phyloP scores from a whole-genome alignment of 1,140 invertebrate genomes.

The Gryon sp. region DNA sequence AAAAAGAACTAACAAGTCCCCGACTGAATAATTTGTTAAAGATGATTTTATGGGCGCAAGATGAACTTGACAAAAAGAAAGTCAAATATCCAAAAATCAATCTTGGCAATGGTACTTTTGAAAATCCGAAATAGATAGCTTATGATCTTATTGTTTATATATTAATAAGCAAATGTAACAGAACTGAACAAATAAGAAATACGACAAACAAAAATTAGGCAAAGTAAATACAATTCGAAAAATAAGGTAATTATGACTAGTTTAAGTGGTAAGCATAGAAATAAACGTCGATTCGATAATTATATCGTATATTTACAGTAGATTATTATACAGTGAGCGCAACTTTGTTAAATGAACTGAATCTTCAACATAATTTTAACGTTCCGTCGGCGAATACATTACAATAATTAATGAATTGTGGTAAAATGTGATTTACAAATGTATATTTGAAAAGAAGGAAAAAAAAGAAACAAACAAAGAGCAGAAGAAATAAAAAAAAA shows the following conservation, averaged over 20 bases:
- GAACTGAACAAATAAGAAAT: conserved; percentile 1
- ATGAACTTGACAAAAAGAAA: conserved; percentile 96
- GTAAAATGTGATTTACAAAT: too few relatives aligned
- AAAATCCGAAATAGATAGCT: conserved; percentile 84
- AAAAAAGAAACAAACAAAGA: too few relatives aligned
- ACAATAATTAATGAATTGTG: too few relatives aligned
- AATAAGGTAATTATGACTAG: too few relatives aligned
- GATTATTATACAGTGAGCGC: conserved; percentile 24
- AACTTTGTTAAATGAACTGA: too few relatives aligned
- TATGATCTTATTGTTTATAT: too few relatives aligned
- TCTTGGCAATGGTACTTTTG: conserved; percentile 89
- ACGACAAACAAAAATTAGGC: too few relatives aligned
- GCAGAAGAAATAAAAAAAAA: too few relatives aligned
- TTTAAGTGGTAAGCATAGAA: conserved; percentile 1
- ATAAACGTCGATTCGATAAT: too few relatives aligned
- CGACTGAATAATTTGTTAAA: conserved; percentile 95
- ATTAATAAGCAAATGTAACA: too few relatives aligned
- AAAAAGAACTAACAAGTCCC: conserved; percentile 92
- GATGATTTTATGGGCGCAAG: conserved; percentile 96
- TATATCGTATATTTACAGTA: conserved; percentile 29
- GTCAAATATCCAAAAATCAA: conserved; percentile 96
- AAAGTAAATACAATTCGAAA: not conserved
- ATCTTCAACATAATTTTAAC: not conserved
- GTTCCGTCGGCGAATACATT: not conserved
- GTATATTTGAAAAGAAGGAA: too few relatives aligned